Percentiles rank a stretch among this genome's conserved stretches.
phyloP scores from a whole-genome alignment of 2,888 invertebrate genomes.

The Lasioglossum oenotherae region DNA sequence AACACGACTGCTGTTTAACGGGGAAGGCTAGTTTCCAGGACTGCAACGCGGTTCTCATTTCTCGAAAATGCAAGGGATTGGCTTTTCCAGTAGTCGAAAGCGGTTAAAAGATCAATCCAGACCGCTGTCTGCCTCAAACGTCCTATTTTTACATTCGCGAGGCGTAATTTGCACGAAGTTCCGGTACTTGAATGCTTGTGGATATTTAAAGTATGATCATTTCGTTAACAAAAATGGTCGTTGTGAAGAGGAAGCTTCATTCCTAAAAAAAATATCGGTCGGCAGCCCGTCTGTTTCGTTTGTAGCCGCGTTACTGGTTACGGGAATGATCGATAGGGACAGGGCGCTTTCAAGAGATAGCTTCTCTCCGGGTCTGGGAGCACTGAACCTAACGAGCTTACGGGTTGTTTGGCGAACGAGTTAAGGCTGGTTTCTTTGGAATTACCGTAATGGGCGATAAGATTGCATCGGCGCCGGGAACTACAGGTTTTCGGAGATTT shows the following conservation, averaged over 20 bases:
- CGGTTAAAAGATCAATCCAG: too few species aligned
- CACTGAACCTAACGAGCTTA: neutral
- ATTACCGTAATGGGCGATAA: slow-evolving; percentile 18
- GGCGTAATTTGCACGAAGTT: too few species aligned
- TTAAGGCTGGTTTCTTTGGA: slow-evolving; percentile 46
- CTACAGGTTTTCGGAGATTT: neutral
- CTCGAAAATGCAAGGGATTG: too few species aligned
- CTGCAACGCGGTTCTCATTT: too few species aligned
- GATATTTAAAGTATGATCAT: too few species aligned
- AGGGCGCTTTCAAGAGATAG: neutral
- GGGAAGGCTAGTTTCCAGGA: too few species aligned
- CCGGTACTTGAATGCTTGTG: too few species aligned
- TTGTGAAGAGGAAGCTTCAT: too few species aligned
- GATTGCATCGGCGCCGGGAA: neutral
- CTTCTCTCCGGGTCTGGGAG: neutral
- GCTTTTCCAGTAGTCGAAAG: too few species aligned
- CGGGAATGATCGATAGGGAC: slow-evolving; percentile 1
- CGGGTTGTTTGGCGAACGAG: slow-evolving; percentile 22
- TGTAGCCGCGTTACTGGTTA: neutral
- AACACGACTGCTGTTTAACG: neutral
- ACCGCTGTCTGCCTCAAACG: too few species aligned
- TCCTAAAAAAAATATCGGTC: neutral
- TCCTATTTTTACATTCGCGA: too few species aligned
- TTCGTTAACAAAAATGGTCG: too few species aligned
- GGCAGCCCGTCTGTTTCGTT: slow-evolving; percentile 6